These are phyloP conservation scores for Periparus ater DNA, from an alignment of 2,797 vertebrate genomes.

Conservation along the genomic window DNA sequence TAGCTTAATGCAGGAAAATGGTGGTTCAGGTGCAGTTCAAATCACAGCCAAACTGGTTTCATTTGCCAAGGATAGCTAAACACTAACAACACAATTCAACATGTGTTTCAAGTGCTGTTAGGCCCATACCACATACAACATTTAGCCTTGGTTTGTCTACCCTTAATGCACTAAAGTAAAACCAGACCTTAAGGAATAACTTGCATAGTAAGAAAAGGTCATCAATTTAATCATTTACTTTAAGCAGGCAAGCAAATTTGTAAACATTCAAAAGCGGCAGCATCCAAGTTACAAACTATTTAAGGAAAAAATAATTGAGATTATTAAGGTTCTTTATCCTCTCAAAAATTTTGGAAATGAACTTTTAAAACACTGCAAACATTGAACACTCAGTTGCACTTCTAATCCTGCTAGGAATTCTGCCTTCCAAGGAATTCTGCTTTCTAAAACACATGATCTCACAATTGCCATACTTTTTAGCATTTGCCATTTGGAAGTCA, in stretches of 20 bases:
- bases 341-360: conserved; percentile 69
- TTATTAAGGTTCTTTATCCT: conserved; percentile 72
- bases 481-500: conserved; percentile 56
- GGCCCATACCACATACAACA: background rate
- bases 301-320: conserved; percentile 75
- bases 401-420: conserved; percentile 63
- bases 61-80: background rate
- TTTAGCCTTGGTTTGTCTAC: background rate
- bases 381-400: conserved; percentile 64
- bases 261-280: conserved; percentile 84
- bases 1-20: background rate
- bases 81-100: background rate
- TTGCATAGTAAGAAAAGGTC: conserved; percentile 80
- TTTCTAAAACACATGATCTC: conserved; percentile 67
- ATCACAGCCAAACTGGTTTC: conserved; percentile 8
- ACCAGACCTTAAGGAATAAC: conserved; percentile 70
- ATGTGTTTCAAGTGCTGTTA: conserved; percentile 1
- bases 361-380: conserved; percentile 78
- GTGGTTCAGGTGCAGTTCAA: conserved; percentile 19
- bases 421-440: conserved; percentile 60
- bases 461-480: conserved; percentile 43
- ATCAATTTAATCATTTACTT: conserved; percentile 81
- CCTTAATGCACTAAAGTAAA: conserved; percentile 65
- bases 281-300: conserved; percentile 82
- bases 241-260: conserved; percentile 82